These are phyloP conservation scores for Malurus alboscapulatus DNA, from an alignment of 2,113 vertebrate species.

Conservation along the genomic window DNA sequence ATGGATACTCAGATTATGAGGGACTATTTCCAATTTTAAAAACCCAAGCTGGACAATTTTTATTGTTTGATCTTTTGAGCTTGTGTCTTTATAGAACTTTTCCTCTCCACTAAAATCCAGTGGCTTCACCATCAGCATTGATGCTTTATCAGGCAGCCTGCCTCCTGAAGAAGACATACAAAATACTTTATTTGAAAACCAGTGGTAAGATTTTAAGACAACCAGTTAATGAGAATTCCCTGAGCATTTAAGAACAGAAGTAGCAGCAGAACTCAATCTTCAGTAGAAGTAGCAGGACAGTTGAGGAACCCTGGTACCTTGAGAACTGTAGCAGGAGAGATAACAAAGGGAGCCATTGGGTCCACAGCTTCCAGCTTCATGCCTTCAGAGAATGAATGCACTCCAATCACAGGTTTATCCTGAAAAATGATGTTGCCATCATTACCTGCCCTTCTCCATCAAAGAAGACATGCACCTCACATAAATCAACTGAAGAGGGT, in stretches of 20 bases:
- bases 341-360: constrained; percentile 86
- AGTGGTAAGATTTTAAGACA: neutral
- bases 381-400: constrained; percentile 87
- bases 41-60: neutral
- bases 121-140: neutral
- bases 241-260: neutral
- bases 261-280: neutral
- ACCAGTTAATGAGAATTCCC: neutral
- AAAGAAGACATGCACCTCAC: neutral
- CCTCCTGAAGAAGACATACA: neutral
- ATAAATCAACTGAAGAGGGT: neutral
- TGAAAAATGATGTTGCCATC: constrained; percentile 60
- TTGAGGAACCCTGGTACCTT: constrained; percentile 79
- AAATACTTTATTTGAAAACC: neutral
- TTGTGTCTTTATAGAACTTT: neutral
- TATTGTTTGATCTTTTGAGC: neutral
- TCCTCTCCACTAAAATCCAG: neutral
- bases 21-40: neutral
- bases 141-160: neutral
- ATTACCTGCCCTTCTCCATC: neutral
- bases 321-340: constrained; percentile 89
- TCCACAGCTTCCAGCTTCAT: constrained; percentile 97
- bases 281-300: neutral
- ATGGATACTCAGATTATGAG: neutral
- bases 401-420: constrained; percentile 84